These are phyloP conservation scores for Allobates femoralis DNA, from an alignment of 2,797 vertebrate genomes.

Conservation along the genomic window DNA sequence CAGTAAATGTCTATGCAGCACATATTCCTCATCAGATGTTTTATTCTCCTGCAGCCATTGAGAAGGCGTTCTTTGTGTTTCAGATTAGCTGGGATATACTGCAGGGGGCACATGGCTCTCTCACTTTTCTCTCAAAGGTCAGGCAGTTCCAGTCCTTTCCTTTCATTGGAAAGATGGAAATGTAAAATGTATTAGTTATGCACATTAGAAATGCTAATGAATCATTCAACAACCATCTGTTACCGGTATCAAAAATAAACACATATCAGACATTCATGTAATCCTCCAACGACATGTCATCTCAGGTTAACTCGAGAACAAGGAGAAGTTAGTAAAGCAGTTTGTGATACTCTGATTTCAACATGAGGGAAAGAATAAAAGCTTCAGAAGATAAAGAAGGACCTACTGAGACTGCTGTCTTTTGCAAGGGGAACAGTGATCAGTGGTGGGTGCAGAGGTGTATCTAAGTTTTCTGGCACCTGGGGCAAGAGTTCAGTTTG, in stretches of 20 bases:
- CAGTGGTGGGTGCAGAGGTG: no score
- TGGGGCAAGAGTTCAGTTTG: no score
- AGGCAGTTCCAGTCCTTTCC: not conserved
- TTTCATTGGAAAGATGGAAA: constrained; percentile 29
- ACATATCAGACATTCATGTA: constrained; percentile 38
- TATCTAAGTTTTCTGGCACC: no score
- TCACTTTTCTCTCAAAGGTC: constrained; percentile 24
- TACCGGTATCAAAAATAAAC: constrained; percentile 42
- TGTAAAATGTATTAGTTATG: constrained; percentile 36
- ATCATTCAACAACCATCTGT: constrained; percentile 54
- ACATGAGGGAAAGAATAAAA: not conserved
- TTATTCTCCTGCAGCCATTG: not conserved
- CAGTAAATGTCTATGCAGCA: constrained; percentile 21
- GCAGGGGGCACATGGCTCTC: constrained; percentile 18
- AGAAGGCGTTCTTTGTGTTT: constrained; percentile 26
- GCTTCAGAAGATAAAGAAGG: no score
- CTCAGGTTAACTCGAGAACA: not conserved
- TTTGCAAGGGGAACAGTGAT: no score
- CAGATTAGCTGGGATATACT: not conserved
- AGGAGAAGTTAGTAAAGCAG: not conserved
- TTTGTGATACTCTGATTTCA: not conserved
- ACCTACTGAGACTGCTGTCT: no score
- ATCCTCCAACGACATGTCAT: constrained; percentile 13
- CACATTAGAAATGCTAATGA: constrained; percentile 53
- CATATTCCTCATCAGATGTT: not conserved